Conservation (phyloP, 1,140 invertebrate genomes). For the Drosophila sucinea region DNA sequence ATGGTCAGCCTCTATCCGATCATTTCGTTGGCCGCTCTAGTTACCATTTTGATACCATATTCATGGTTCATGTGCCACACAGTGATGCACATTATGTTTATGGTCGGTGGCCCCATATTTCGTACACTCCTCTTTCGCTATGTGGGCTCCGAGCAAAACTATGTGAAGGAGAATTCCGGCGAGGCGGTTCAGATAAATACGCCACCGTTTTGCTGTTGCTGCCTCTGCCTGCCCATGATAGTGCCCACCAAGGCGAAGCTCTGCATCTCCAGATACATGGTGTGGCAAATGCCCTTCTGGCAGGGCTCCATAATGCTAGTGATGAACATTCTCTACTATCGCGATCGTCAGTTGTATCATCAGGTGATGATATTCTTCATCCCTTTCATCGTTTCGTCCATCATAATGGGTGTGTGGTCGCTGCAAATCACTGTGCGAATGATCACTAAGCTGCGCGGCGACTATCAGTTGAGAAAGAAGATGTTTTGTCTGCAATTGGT, state of each 20-base stretch:
- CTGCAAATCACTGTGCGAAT: constrained; percentile 77
- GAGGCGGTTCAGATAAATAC: constrained; percentile 65
- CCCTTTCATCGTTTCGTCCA: constrained; percentile 71
- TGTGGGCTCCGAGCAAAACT: constrained; percentile 72
- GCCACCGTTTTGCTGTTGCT: constrained; percentile 76
- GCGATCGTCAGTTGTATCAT: constrained; percentile 51
- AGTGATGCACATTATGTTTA: constrained; percentile 80
- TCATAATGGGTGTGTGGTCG: constrained; percentile 69
- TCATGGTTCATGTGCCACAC: constrained; percentile 79
- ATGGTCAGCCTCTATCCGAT: constrained; percentile 75
- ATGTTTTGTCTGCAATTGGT: constrained; percentile 78
- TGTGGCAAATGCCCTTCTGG: constrained; percentile 79
- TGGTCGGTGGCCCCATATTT: constrained; percentile 66
- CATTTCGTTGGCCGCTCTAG: constrained; percentile 69
- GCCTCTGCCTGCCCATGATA: constrained; percentile 62
- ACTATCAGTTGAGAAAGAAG: constrained; percentile 75
- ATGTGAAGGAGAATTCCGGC: constrained; percentile 66
- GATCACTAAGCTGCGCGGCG: constrained; percentile 59
- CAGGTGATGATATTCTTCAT: constrained; percentile 73
- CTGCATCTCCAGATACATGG: constrained; percentile 69
- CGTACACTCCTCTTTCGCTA: constrained; percentile 70
- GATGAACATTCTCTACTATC: constrained; percentile 75
- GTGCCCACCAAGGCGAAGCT: constrained; percentile 68
- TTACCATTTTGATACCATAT: constrained; percentile 72
- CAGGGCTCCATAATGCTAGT: constrained; percentile 79